Percentiles rank a stretch among this genome's conserved stretches.
Conservation (phyloP, 1,140 invertebrate species). For the Archegozetes longisetosus region DNA sequence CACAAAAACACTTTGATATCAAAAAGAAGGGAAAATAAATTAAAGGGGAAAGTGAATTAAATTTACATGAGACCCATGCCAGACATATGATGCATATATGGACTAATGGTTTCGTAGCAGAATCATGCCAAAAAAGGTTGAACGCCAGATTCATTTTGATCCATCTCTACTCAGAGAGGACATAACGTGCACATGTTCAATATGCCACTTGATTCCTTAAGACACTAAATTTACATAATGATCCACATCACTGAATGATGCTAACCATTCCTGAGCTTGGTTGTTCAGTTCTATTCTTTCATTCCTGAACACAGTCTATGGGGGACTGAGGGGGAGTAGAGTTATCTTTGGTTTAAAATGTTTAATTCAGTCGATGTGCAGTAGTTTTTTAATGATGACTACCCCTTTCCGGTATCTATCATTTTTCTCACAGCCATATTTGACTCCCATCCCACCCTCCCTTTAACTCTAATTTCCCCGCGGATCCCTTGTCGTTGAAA, state of each 20-base stretch:
- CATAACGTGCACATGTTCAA: not conserved
- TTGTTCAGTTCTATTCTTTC: too few species aligned
- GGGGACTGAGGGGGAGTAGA: not conserved
- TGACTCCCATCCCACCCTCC: not conserved
- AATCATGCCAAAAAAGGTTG: not conserved
- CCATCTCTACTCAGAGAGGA: not conserved
- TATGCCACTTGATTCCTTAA: not conserved
- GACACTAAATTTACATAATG: not conserved
- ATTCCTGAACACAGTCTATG: not conserved
- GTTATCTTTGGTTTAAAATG: not conserved
- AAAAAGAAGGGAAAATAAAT: not conserved
- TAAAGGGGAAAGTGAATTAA: not conserved
- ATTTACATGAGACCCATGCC: not conserved
- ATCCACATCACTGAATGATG: not conserved
- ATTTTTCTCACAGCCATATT: not conserved
- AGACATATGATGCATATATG: not conserved
- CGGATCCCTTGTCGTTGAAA: not conserved
- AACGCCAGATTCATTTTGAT: not conserved
- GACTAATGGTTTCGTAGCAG: not conserved
- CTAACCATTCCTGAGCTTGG: not conserved
- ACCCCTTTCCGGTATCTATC: not conserved
- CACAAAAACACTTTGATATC: not conserved
- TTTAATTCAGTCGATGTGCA: not conserved
- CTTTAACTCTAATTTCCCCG: not conserved
- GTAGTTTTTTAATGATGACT: not conserved